phyloP scores from a whole-genome alignment of 2,113 vertebrate species.

The Hemibagrus wyckioides region DNA sequence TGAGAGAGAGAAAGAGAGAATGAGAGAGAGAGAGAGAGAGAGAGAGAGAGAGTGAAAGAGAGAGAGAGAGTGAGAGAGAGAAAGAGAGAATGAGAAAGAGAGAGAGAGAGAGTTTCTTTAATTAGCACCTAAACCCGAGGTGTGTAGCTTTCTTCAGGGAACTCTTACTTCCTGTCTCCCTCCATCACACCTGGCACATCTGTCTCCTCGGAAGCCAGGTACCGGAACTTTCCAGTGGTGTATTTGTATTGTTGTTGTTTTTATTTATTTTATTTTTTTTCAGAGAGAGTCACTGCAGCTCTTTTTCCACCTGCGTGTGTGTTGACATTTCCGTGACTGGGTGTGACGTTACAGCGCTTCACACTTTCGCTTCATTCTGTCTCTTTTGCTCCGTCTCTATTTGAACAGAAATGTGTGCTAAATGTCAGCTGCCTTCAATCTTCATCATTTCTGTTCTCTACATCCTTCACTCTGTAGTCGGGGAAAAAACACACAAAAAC shows the following conservation, averaged over 20 bases:
- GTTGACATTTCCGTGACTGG: conserved; percentile 13
- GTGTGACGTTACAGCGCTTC: neutral
- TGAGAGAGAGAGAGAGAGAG: neutral
- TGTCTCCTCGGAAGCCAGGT: conserved; percentile 48
- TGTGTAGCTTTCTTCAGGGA: conserved; percentile 61
- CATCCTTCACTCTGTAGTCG: neutral
- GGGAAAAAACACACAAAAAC: neutral
- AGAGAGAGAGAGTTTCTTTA: conserved; percentile 57
- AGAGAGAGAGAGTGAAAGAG: no score
- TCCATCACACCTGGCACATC: conserved; percentile 68
- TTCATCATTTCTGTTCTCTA: neutral
- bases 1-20: no score
- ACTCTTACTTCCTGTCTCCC: conserved; percentile 49
- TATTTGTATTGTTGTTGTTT: neutral
- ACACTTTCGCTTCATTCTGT: neutral
- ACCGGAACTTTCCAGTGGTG: conserved; percentile 17
- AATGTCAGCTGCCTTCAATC: conserved; percentile 13
- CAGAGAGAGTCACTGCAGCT: neutral
- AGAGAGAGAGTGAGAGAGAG: no score
- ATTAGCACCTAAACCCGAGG: conserved; percentile 72
- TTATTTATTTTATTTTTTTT: neutral
- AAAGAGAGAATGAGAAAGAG: no score
- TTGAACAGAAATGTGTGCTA: neutral
- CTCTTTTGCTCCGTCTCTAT: neutral
- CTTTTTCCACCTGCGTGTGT: conserved; percentile 4